Percentiles rank a stretch among this genome's conserved stretches.
phyloP scores from a whole-genome alignment of 1,140 invertebrate genomes.

The Sweltsa coloradensis region DNA sequence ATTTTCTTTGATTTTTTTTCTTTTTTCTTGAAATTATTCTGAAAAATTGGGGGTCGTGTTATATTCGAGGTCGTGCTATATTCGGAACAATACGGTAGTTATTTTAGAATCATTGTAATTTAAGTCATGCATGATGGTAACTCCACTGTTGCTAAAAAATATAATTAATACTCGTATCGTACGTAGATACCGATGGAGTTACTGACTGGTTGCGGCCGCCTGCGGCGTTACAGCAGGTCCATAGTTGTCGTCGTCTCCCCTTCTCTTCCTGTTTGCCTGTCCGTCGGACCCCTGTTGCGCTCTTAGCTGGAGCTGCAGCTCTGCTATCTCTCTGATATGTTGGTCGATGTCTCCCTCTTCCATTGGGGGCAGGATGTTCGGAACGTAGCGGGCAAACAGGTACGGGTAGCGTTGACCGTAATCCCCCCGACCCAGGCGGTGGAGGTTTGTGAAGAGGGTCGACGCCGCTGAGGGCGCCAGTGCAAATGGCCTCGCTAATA shows the following conservation, averaged over 20 bases:
- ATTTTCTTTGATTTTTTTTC: too few species aligned
- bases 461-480: constrained; percentile 4
- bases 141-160: too few species aligned
- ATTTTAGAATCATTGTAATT: too few species aligned
- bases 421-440: constrained; percentile 5
- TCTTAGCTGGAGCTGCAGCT: constrained; percentile 3
- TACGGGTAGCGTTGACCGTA: constrained; percentile 7
- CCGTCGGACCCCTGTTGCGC: neutral
- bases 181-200: too few species aligned
- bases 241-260: constrained; percentile 10
- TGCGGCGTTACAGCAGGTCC: too few species aligned
- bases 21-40: too few species aligned
- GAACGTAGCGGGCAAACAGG: constrained; percentile 12
- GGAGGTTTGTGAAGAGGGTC: constrained; percentile 10
- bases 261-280: constrained; percentile 1
- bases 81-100: too few species aligned
- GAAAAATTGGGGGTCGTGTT: too few species aligned
- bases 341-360: constrained; percentile 7
- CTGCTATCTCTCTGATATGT: constrained; percentile 4
- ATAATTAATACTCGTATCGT: too few species aligned
- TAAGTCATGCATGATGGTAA: too few species aligned
- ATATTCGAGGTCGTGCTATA: too few species aligned
- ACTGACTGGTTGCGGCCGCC: too few species aligned
- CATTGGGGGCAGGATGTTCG: constrained; percentile 11
- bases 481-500: constrained; percentile 4